Evolutionary conservation across 2,113 vertebrate species (phyloP).

Genomic region (Numenius arquata): DNA sequence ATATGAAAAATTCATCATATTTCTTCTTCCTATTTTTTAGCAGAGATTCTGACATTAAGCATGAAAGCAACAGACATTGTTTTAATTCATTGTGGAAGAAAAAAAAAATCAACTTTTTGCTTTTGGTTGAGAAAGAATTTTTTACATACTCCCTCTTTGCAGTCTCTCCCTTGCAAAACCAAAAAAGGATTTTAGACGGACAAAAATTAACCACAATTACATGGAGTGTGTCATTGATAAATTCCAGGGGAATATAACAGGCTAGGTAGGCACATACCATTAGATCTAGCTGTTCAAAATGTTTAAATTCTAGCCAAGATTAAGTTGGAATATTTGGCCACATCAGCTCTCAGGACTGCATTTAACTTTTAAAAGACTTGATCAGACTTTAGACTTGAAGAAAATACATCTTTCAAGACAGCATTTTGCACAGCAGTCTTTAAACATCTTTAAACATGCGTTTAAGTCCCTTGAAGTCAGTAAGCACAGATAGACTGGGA

Average conservation of each 20-base stretch:
- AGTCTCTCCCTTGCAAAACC: constrained; percentile 30
- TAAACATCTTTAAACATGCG: background rate
- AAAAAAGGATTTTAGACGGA: constrained; percentile 24
- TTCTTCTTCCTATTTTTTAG: constrained; percentile 14
- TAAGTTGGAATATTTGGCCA: background rate
- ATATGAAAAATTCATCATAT: constrained; percentile 17
- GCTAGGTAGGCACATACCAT: constrained; percentile 56
- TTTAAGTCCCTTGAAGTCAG: constrained; percentile 3
- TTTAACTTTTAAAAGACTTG: constrained; percentile 13
- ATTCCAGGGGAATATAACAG: constrained; percentile 47
- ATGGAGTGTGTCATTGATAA: constrained; percentile 60
- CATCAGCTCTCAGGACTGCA: background rate
- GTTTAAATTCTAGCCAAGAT: constrained; percentile 32
- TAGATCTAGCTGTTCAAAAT: constrained; percentile 22
- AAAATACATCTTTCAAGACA: background rate
- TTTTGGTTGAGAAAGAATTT: constrained; percentile 26
- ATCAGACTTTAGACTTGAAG: background rate
- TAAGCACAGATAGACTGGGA: background rate
- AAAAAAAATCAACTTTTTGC: background rate
- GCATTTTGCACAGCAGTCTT: background rate
- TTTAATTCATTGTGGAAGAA: constrained; percentile 21
- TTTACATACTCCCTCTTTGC: constrained; percentile 27
- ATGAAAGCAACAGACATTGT: constrained; percentile 19
- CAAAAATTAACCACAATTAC: constrained; percentile 59
- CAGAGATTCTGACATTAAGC: background rate